Evolutionary conservation across 1,140 invertebrate species (phyloP).

Genomic region (Drosophila punjabiensis): DNA sequence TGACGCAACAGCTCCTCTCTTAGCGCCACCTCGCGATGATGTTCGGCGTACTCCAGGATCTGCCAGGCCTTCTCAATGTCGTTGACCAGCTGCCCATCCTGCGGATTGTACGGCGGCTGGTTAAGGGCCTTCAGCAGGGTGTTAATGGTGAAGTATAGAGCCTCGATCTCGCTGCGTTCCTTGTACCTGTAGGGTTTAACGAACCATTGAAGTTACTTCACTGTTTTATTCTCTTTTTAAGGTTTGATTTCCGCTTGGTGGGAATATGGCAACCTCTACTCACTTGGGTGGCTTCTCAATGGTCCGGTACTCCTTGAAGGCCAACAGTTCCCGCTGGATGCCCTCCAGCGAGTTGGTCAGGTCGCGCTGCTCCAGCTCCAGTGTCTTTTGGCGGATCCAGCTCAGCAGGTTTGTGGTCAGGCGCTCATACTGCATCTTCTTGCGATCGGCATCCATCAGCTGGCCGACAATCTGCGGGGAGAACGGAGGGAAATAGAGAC

Average conservation of each 20-base stretch:
- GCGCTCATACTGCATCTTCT: slow-evolving; percentile 95
- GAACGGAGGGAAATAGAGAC: slow-evolving; percentile 18
- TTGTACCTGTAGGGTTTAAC: slow-evolving; percentile 90
- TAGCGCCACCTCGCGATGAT: slow-evolving; percentile 96
- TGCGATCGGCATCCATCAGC: slow-evolving; percentile 97
- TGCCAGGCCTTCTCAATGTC: slow-evolving; percentile 98
- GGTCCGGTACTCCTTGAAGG: slow-evolving; percentile 98
- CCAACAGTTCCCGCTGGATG: slow-evolving; percentile 95
- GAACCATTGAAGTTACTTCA: background rate
- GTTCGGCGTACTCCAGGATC: slow-evolving; percentile 96
- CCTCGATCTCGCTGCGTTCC: slow-evolving; percentile 98
- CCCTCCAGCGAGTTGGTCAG: slow-evolving; percentile 98
- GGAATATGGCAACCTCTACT: slow-evolving; percentile 60
- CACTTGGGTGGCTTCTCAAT: slow-evolving; percentile 99
- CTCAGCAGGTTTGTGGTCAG: slow-evolving; percentile 94
- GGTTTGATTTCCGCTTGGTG: slow-evolving; percentile 34
- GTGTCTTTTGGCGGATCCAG: slow-evolving; percentile 97
- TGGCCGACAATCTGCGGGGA: slow-evolving; percentile 94
- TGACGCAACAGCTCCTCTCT: slow-evolving; percentile 96
- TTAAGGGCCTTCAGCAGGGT: slow-evolving; percentile 97
- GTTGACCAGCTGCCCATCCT: slow-evolving; percentile 96
- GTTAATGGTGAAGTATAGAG: slow-evolving; percentile 98
- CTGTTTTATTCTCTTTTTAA: background rate
- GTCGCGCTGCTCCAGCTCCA: slow-evolving; percentile 92
- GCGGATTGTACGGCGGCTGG: slow-evolving; percentile 95